These are phyloP conservation scores for Malacoraja senta DNA, from an alignment of 2,797 vertebrate genomes.

Conservation along the genomic window DNA sequence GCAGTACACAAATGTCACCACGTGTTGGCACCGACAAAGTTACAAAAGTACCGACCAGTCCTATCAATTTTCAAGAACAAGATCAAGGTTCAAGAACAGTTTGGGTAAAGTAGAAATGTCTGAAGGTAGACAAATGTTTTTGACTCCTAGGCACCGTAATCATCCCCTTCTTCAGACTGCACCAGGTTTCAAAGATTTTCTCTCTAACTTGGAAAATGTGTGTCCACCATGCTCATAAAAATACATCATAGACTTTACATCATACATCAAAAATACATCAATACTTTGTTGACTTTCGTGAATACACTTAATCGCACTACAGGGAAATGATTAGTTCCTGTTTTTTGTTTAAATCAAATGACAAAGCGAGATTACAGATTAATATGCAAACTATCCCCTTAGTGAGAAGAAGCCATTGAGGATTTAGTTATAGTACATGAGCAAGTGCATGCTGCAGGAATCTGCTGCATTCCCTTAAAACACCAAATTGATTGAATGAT, in stretches of 20 bases:
- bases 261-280: no score
- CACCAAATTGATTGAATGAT: not conserved
- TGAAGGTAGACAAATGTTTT: not conserved
- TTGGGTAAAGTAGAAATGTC: not conserved
- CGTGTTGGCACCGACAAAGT: no score
- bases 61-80: no score
- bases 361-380: not conserved
- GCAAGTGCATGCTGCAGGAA: not conserved
- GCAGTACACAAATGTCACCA: no score
- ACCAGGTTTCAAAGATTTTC: not conserved
- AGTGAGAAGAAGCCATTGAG: not conserved
- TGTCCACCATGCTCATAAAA: not conserved
- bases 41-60: no score
- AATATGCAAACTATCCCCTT: not conserved
- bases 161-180: not conserved
- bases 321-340: not conserved
- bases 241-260: not conserved
- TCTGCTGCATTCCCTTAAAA: no score
- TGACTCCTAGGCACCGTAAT: not conserved
- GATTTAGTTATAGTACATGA: not conserved
- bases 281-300: not conserved
- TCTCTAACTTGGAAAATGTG: not conserved
- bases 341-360: not conserved
- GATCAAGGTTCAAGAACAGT: not conserved
- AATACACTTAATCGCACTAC: not conserved